Percentiles rank a stretch among this genome's conserved stretches.
These are phyloP conservation scores for Cochlearius cochlearius DNA, from an alignment of 2,113 vertebrate genomes.

Conservation along the genomic window DNA sequence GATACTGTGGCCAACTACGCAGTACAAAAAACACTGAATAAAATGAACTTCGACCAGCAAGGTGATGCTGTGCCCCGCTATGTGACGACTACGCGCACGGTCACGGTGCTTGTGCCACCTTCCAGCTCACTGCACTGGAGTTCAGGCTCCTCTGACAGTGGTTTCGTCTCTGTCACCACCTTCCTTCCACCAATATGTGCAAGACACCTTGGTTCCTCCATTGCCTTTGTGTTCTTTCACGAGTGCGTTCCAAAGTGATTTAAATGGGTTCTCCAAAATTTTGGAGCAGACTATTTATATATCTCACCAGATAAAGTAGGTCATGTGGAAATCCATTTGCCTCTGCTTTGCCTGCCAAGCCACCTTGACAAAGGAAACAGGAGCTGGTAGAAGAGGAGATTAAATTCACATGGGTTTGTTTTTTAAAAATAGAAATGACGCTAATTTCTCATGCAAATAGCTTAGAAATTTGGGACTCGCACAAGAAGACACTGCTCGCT, in stretches of 20 bases:
- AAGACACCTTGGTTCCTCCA: background rate
- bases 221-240: background rate
- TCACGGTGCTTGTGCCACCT: background rate
- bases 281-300: background rate
- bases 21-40: background rate
- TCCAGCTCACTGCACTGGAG: background rate
- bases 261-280: background rate
- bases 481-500: background rate
- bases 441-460: slow-evolving; percentile 37
- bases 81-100: rapidly evolving
- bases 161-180: background rate
- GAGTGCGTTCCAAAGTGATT: background rate
- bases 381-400: slow-evolving; percentile 35
- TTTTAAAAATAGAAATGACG: background rate
- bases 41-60: rapidly evolving
- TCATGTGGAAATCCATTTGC: slow-evolving; percentile 36
- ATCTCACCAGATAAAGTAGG: slow-evolving; percentile 11
- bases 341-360: slow-evolving; percentile 5
- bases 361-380: background rate
- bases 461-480: background rate
- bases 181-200: background rate
- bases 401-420: background rate
- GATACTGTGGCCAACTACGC: background rate
- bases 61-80: background rate
- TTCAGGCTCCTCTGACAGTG: background rate